Evolutionary conservation across 2,797 vertebrate species (phyloP), one percentile per base, ranked within the genome.

Genomic region (Clarias pachynema): DNA sequence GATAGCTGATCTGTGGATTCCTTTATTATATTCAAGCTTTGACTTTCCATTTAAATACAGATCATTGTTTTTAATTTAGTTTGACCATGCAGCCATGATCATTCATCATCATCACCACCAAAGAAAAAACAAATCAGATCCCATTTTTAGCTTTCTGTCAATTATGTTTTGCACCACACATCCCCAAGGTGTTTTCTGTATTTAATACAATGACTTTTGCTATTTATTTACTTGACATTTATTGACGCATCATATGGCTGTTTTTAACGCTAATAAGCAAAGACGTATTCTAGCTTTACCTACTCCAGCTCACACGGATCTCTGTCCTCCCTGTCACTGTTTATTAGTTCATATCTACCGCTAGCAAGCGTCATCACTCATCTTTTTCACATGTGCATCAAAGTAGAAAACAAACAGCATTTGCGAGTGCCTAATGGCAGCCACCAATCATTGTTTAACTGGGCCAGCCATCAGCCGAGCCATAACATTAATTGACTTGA

Each of bases 401-500:
- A 89, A 80, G 86, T 79, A 83, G 85, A 88, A 88, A 83, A 20
- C 24, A 66, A 83, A 78, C 72, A 74, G 37, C 49, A 73, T 85
- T 79, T 75, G 66, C 22, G 44, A 66, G 56, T 62, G 37, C 63
- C 81, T 87, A 86, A 90, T 84, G 69, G 59, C 85, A 82, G 57
- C 88, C 79, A 89, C 88, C 78, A 75, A 83, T 89, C 84, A 86
- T 87, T 59, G 62, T 89, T 86, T 87, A 87, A 82, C 56, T 10
- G 34, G 3, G 62, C 68, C 74, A 85, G 83, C 82, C 83, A 81
- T 88, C 85, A 87, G 84, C 57, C 18, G 60, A 88, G 81, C 78
- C 74, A 87, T 87, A 84, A 86, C 87, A 80, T 88, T 89, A 89
- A 88, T 87, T 87, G 89, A 88, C 83, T 85, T 63, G 53, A 84